Evolutionary conservation across 2,888 invertebrate species (phyloP).

Genomic region (Dichetophora obliterata): DNA sequence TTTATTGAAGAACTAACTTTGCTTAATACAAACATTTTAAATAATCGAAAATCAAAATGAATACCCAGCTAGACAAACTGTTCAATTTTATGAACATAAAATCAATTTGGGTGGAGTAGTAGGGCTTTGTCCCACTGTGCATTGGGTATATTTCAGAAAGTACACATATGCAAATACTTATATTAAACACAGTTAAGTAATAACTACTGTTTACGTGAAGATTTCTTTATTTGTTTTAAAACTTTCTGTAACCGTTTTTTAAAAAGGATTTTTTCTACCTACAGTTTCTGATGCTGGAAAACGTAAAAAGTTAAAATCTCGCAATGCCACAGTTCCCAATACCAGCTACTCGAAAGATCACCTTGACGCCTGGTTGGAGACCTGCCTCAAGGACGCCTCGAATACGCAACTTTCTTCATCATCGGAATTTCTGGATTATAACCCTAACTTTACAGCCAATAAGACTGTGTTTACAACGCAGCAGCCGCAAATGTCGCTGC

Average conservation of each 20-base stretch:
- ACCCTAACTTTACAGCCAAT: constrained; percentile 56
- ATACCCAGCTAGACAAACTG: too few species aligned
- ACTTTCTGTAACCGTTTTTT: too few species aligned
- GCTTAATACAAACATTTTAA: too few species aligned
- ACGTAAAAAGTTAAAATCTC: constrained; percentile 67
- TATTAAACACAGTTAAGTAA: too few species aligned
- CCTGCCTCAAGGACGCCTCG: constrained; percentile 67
- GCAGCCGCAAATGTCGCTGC: constrained; percentile 48
- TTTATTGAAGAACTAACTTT: too few species aligned
- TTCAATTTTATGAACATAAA: too few species aligned
- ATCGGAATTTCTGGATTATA: constrained; percentile 68
- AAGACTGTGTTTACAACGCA: constrained; percentile 26
- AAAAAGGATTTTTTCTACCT: constrained; percentile 24
- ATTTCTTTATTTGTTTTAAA: constrained; percentile 18
- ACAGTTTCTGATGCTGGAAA: constrained; percentile 61
- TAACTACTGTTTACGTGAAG: too few species aligned
- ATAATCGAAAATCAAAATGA: too few species aligned
- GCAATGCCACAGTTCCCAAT: constrained; percentile 57
- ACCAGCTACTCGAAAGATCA: constrained; percentile 64
- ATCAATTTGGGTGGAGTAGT: too few species aligned
- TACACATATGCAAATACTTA: too few species aligned
- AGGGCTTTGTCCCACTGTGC: too few species aligned
- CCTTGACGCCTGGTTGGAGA: constrained; percentile 69
- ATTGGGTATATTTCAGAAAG: too few species aligned
- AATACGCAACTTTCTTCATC: constrained; percentile 67